Evolutionary conservation across 2,797 vertebrate genomes (phyloP), one percentile per base, ranked within the genome.

Genomic region (Varecia variegata): DNA sequence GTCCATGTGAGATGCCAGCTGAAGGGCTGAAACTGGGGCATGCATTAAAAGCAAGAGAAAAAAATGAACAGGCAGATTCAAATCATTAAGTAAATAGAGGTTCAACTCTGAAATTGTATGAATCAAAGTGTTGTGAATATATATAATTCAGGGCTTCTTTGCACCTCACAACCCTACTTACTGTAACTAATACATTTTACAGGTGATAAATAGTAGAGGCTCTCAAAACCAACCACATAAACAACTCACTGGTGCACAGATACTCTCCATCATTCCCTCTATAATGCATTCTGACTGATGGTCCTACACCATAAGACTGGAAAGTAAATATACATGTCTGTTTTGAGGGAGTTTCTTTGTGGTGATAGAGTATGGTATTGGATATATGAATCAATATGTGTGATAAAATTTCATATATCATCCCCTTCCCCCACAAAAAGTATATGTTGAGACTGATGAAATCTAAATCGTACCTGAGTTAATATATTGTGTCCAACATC

Each of bases 1-100:
- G 38, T 38, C 62, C 92, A 56, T 38, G 71, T 35, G 60, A 88
- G 54, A 56, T 32, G 82, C 38, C 60, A 94, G 68, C n/a, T 79
- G 77, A 90, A 76, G 68, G 60, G 54, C 58, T 92, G 43, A 91
- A 94, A 96, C 32, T 86, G 40, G 50, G 82, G 40, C 83, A 87
- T 40, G 25, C 43, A 76, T 52, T 93, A 94, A 76, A 86, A 68
- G 17, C 25, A 68, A 56, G n/a, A 90, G 38, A 25, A 38, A 23
- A 79, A 52, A 89, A 77, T 25, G 27, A 88, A 71, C 7, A 67
- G 38, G 32, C 45, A 67, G 65, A 90, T 10, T 80, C 32, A 73
- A 56, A 67, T 90, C 40, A 86, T 85, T 50, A 95, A 68, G 50
- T 50, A 88, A 95, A 89, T 0, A 80, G 38, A 77, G 89, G 67